Evolutionary conservation across 2,888 invertebrate species (phyloP).

Genomic region (Ornithoptera alexandrae): DNA sequence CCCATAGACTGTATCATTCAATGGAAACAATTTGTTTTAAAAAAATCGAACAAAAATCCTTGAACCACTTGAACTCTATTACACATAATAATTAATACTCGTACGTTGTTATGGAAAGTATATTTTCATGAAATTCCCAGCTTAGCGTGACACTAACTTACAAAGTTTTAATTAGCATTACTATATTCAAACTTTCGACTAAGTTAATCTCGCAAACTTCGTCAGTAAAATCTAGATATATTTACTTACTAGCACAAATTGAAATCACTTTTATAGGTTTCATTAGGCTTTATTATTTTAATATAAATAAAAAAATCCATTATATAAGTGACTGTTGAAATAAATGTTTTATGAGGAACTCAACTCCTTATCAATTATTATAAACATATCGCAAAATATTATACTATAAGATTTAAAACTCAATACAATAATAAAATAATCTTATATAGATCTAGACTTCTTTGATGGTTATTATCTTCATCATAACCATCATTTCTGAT

Average conservation of each 20-base stretch:
- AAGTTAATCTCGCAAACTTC: conserved; percentile 22
- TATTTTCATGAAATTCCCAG: neutral
- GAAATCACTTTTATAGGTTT: neutral
- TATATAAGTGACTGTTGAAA: neutral
- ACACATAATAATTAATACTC: neutral
- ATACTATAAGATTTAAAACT: too few species aligned
- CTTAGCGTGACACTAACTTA: conserved; percentile 20
- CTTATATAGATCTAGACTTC: too few species aligned
- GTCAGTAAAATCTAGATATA: conserved; percentile 2
- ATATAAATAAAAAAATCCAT: neutral
- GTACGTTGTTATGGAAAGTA: neutral
- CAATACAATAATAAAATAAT: too few species aligned
- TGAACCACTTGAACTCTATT: neutral
- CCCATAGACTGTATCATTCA: neutral
- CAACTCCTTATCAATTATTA: too few species aligned
- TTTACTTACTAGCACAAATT: conserved; percentile 4
- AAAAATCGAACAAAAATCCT: neutral
- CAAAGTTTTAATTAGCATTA: conserved; percentile 24
- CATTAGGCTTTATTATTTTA: neutral
- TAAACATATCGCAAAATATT: too few species aligned
- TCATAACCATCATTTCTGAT: too few species aligned
- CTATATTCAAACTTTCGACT: conserved; percentile 22
- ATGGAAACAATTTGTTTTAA: neutral
- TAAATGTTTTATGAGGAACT: neutral
- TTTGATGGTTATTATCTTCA: too few species aligned